Evolutionary conservation across 2,797 vertebrate species (phyloP).

Genomic region (Channallabes apus): DNA sequence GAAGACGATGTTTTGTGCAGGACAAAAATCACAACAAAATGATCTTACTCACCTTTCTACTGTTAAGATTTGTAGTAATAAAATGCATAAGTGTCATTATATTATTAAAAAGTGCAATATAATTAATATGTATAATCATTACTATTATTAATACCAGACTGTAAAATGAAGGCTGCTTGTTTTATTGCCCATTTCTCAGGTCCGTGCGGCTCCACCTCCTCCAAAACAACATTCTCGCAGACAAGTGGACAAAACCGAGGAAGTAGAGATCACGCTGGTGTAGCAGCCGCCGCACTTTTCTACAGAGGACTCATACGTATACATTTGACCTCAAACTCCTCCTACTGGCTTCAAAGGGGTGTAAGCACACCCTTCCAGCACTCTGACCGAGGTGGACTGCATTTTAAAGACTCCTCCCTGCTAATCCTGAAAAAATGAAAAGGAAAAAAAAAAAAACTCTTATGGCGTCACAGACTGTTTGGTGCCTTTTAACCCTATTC

Average conservation of each 20-base stretch:
- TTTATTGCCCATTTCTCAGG: slow-evolving; percentile 69
- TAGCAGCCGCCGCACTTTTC: slow-evolving; percentile 65
- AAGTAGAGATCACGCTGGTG: slow-evolving; percentile 98
- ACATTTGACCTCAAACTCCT: slow-evolving; percentile 47
- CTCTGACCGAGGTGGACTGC: slow-evolving; percentile 32
- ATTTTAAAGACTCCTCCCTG: slow-evolving; percentile 31
- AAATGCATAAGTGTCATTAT: too few species aligned
- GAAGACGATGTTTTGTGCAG: background rate
- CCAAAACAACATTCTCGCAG: slow-evolving; percentile 88
- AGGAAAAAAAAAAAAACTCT: background rate
- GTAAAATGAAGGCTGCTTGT: background rate
- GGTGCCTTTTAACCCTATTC: slow-evolving; percentile 73
- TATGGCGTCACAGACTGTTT: slow-evolving; percentile 49
- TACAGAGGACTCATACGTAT: slow-evolving; percentile 47
- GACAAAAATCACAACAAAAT: background rate
- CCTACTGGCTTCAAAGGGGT: slow-evolving; percentile 46
- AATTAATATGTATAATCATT: background rate
- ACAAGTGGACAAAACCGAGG: slow-evolving; percentile 86
- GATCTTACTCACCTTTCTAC: background rate
- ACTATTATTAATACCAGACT: slow-evolving; percentile 1
- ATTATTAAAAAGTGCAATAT: background rate
- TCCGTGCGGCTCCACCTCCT: slow-evolving; percentile 93
- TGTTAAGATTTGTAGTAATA: background rate
- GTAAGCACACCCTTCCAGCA: slow-evolving; percentile 7
- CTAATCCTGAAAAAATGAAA: slow-evolving; percentile 52